Evolutionary conservation across 2,888 invertebrate species (phyloP), one percentile per base, ranked within the genome.

Genomic region (Noctua janthina): DNA sequence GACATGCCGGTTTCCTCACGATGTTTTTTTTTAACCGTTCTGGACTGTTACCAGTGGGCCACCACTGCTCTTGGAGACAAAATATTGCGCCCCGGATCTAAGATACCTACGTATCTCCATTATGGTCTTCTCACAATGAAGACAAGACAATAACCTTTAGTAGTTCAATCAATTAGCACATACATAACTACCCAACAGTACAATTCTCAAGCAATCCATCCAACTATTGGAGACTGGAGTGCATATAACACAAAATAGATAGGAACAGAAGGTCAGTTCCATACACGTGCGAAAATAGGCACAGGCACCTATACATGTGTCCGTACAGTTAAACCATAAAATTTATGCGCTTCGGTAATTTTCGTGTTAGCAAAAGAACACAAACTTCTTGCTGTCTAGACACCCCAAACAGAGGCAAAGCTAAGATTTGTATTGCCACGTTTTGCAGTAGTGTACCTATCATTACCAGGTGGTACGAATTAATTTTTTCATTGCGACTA

Each of bases 111-210:
- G n/a, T 15, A 62, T 15, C 29, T 29, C 29, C 2, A 29, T 62
- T 29, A 29, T 29, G 15, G 29, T 62, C 7, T 29, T 29, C 29
- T 56, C n/a, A 35, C 46, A 35, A 39, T 51, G 11, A 71, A 59
- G 35, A 7, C 29, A 23, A n/a, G 54, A 17, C 49, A 35, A 67
- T 35, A 66, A n/a, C 56, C 56, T 43, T 29, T 29, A 75, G 8
- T 51, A 76, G 39, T 29, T 20, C 35, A 79, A 78, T 66, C n/a
- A 56, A 79, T 71, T 49, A 66, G 15, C 17, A 39, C 62, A 75
- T 39, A 35, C 64, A n/a, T 79, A 66, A 6, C 13, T 78, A 35
- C 23, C 4, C 51, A 46, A 29, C 17, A 29, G 15, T 64, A 75
- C 29, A 35, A 75, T 76, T 77, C 35, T 66, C 54, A 43, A 66